Conservation (phyloP, 1,140 invertebrate species). For the Drosophila simulans region DNA sequence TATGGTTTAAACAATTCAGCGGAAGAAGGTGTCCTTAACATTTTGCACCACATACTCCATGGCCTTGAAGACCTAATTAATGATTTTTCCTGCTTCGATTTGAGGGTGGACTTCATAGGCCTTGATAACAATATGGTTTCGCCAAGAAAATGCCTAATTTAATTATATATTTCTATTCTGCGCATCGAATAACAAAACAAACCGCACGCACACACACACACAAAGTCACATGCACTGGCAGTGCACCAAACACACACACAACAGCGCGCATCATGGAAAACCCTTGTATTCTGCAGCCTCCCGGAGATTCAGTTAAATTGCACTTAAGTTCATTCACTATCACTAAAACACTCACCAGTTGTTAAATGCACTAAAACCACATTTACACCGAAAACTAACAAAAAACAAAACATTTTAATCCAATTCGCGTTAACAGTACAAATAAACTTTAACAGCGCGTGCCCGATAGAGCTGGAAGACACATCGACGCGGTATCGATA, state of each 20-base stretch:
- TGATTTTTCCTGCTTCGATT: conserved; percentile 19
- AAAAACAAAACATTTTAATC: conserved; percentile 52
- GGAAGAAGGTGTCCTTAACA: conserved; percentile 18
- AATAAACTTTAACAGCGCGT: background rate
- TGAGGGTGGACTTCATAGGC: background rate
- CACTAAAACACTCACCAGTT: conserved; percentile 30
- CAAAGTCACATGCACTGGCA: conserved; percentile 30
- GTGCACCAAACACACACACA: conserved; percentile 16
- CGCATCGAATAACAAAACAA: conserved; percentile 73
- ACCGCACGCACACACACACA: conserved; percentile 41
- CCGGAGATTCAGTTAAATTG: background rate
- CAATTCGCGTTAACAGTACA: conserved; percentile 20
- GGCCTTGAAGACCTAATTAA: background rate
- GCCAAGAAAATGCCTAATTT: conserved; percentile 54
- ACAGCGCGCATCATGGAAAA: conserved; percentile 8
- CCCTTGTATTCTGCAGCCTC: background rate
- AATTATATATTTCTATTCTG: conserved; percentile 52
- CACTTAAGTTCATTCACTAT: background rate
- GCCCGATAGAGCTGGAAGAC: background rate
- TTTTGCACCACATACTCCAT: background rate
- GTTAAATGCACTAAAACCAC: conserved; percentile 36
- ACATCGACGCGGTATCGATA: background rate
- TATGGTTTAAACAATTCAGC: background rate
- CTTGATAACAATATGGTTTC: conserved; percentile 13
- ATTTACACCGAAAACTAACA: conserved; percentile 47